These are phyloP conservation scores for Amphipyra berbera DNA, from an alignment of 2,888 invertebrate species.

Conservation along the genomic window DNA sequence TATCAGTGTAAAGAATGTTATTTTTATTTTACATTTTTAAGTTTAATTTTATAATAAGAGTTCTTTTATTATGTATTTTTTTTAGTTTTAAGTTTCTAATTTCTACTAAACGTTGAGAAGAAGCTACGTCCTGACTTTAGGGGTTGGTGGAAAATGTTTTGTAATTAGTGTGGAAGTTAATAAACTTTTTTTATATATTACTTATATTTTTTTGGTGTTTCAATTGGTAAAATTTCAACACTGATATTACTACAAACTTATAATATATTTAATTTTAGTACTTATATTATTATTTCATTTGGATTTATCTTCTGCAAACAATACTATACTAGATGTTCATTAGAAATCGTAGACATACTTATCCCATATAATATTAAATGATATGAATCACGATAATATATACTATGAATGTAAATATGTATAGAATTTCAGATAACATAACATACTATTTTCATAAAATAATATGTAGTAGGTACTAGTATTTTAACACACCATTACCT, in stretches of 20 bases:
- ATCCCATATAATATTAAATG: background rate
- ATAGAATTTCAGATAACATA: constrained; percentile 1
- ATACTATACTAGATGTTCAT: background rate
- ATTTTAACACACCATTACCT: background rate
- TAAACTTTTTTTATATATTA: constrained; percentile 42
- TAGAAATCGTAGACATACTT: background rate
- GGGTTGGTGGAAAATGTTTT: constrained; percentile 39
- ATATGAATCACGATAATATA: background rate
- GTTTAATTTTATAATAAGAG: constrained; percentile 47
- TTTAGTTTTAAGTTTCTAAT: constrained; percentile 50
- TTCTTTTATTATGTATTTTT: constrained; percentile 49
- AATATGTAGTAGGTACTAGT: background rate
- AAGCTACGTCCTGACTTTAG: constrained; percentile 21
- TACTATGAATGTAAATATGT: constrained; percentile 1
- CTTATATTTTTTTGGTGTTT: constrained; percentile 26
- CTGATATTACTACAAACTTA: background rate
- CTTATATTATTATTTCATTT: background rate
- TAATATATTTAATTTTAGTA: background rate
- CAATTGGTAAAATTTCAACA: constrained; percentile 15
- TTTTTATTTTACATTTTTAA: constrained; percentile 53
- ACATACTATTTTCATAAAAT: background rate
- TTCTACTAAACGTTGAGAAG: constrained; percentile 43
- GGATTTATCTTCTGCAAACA: background rate
- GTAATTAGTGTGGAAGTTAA: constrained; percentile 47
- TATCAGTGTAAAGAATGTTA: constrained; percentile 47